These are phyloP conservation scores for Drosophila putrida DNA, from an alignment of 2,888 invertebrate species.

Conservation along the genomic window DNA sequence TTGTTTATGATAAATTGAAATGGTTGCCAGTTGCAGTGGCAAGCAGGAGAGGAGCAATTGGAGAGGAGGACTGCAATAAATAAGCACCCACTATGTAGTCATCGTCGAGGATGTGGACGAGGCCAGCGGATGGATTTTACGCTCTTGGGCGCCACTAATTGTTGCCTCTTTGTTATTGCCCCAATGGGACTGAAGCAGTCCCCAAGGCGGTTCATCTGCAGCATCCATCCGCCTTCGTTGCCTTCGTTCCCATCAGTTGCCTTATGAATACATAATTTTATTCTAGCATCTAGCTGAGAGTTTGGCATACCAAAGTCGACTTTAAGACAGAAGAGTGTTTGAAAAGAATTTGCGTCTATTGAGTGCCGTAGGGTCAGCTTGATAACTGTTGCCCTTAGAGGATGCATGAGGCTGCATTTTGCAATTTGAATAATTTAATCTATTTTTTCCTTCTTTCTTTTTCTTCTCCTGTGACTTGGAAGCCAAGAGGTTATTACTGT, in stretches of 20 bases:
- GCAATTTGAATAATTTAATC: slow-evolving; percentile 67
- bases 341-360: slow-evolving; percentile 21
- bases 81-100: slow-evolving; percentile 50
- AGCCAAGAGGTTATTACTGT: slow-evolving; percentile 77
- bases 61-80: slow-evolving; percentile 46
- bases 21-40: slow-evolving; percentile 43
- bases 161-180: slow-evolving; percentile 57
- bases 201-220: slow-evolving; percentile 11
- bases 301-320: slow-evolving; percentile 10
- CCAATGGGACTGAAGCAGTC: neutral
- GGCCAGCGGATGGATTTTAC: slow-evolving; percentile 57
- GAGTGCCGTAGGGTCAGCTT: neutral
- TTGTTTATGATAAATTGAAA: slow-evolving; percentile 74
- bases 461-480: slow-evolving; percentile 41
- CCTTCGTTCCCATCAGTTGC: neutral
- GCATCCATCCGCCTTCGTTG: slow-evolving; percentile 3
- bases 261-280: slow-evolving; percentile 44
- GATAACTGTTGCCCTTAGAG: slow-evolving; percentile 25
- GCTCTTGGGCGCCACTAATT: slow-evolving; percentile 77
- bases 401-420: slow-evolving; percentile 45
- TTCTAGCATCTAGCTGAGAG: slow-evolving; percentile 7
- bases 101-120: slow-evolving; percentile 5
- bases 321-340: slow-evolving; percentile 26
- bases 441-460: slow-evolving; percentile 25
- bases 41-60: slow-evolving; percentile 3